These are phyloP conservation scores for Exephanes ischioxanthus DNA, from an alignment of 2,888 invertebrate species.

Conservation along the genomic window DNA sequence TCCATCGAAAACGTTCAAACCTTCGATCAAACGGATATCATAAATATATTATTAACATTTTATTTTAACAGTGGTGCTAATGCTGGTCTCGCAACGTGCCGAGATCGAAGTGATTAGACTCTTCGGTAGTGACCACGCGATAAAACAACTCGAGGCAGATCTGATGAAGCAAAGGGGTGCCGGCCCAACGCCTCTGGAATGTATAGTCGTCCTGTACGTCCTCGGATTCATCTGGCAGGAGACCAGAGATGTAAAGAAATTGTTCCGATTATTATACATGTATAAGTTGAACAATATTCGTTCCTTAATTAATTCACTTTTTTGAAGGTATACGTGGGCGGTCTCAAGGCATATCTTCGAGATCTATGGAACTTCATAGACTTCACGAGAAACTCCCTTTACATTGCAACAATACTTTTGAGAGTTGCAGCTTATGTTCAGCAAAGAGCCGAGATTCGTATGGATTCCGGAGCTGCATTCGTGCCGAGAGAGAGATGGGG, in stretches of 20 bases:
- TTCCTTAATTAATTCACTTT: constrained; percentile 24
- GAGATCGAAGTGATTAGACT: constrained; percentile 91
- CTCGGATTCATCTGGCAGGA: constrained; percentile 97
- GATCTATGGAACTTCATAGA: constrained; percentile 99
- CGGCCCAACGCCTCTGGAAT: constrained; percentile 93
- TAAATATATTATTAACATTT: background rate
- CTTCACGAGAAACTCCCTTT: constrained; percentile 95
- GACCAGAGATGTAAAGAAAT: constrained; percentile 89
- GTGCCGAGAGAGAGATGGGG: constrained; percentile 95
- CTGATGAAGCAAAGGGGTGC: constrained; percentile 92
- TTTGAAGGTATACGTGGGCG: constrained; percentile 90
- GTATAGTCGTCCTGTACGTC: constrained; percentile 93
- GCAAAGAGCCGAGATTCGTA: constrained; percentile 89
- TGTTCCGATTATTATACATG: background rate
- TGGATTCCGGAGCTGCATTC: constrained; percentile 89
- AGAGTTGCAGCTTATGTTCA: constrained; percentile 91
- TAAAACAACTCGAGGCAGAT: constrained; percentile 87
- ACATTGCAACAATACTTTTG: constrained; percentile 90
- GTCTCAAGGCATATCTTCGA: constrained; percentile 93
- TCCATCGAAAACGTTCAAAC: constrained; percentile 74
- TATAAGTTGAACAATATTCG: constrained; percentile 5
- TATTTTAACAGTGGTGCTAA: constrained; percentile 91
- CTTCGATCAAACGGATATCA: constrained; percentile 1
- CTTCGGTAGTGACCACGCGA: constrained; percentile 91
- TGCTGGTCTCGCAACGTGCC: constrained; percentile 96